phyloP scores from a whole-genome alignment of 1,140 invertebrate species.

The Argopecten irradians region DNA sequence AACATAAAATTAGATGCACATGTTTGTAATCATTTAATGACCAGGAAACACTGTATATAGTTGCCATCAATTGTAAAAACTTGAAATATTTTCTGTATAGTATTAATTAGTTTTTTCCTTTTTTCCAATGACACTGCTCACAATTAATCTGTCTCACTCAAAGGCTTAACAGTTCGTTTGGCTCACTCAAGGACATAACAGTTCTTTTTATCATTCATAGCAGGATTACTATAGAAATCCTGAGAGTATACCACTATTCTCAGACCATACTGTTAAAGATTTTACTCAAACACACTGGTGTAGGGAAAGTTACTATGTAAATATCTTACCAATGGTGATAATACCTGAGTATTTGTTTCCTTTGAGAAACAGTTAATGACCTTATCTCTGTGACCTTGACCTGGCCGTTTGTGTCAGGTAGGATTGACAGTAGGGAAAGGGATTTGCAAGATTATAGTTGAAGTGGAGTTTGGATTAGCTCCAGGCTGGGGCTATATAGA shows the following conservation, averaged over 20 bases:
- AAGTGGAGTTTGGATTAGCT: background rate
- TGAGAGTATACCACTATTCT: background rate
- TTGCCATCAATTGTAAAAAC: background rate
- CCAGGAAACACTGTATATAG: no score
- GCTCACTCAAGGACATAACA: background rate
- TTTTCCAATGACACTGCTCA: background rate
- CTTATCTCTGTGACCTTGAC: background rate
- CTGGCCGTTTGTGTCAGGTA: background rate
- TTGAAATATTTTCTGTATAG: background rate
- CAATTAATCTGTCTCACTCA: background rate
- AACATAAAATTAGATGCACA: no score
- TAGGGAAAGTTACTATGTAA: background rate
- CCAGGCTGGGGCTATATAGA: background rate
- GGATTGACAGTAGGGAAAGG: background rate
- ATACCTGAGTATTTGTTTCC: background rate
- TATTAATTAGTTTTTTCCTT: no score
- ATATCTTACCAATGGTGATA: background rate
- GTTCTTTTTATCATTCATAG: background rate
- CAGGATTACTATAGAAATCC: background rate
- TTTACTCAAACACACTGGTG: background rate
- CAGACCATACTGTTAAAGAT: background rate
- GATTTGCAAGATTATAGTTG: background rate
- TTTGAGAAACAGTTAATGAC: background rate
- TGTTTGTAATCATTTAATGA: no score
- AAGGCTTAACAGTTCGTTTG: background rate